Percentiles rank a stretch among this genome's conserved stretches.
Conservation (phyloP, 2,888 invertebrate species). For the Apodemia hepburni region DNA sequence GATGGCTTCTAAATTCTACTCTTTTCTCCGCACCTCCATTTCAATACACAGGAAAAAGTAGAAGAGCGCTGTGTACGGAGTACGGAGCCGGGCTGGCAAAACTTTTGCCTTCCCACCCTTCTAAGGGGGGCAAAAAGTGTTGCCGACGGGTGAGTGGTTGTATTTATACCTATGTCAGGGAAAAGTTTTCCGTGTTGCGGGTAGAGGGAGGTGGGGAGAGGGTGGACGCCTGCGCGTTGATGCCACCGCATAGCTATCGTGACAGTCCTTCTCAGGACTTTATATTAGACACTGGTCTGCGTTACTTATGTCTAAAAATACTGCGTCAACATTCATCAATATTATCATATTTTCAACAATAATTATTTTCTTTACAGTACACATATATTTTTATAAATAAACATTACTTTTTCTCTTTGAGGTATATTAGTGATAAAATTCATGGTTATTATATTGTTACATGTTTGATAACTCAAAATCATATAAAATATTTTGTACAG, state of each 20-base stretch:
- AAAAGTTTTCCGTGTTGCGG: slow-evolving; percentile 81
- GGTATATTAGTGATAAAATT: not conserved
- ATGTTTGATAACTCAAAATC: not conserved
- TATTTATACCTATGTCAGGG: slow-evolving; percentile 75
- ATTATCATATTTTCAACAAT: not conserved
- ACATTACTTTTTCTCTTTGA: not conserved
- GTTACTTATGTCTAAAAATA: slow-evolving; percentile 27
- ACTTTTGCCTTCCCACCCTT: slow-evolving; percentile 70
- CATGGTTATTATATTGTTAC: not conserved
- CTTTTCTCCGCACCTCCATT: slow-evolving; percentile 79
- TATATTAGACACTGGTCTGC: slow-evolving; percentile 43
- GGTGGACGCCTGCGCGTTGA: slow-evolving; percentile 64
- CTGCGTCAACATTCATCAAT: not conserved
- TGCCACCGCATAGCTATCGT: slow-evolving; percentile 59
- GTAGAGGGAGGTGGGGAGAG: slow-evolving; percentile 51
- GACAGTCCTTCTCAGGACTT: slow-evolving; percentile 67
- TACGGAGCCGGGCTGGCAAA: slow-evolving; percentile 72
- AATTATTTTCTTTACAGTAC: not conserved
- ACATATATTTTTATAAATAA: not conserved
- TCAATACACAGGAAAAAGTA: slow-evolving; percentile 80
- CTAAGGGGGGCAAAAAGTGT: slow-evolving; percentile 75
- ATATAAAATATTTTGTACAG: not conserved
- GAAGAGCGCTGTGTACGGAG: slow-evolving; percentile 78
- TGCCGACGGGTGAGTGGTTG: slow-evolving; percentile 72
- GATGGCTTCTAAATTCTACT: slow-evolving; percentile 78